Conservation (phyloP, 2,888 invertebrate species). For the Diaphora mendica region DNA sequence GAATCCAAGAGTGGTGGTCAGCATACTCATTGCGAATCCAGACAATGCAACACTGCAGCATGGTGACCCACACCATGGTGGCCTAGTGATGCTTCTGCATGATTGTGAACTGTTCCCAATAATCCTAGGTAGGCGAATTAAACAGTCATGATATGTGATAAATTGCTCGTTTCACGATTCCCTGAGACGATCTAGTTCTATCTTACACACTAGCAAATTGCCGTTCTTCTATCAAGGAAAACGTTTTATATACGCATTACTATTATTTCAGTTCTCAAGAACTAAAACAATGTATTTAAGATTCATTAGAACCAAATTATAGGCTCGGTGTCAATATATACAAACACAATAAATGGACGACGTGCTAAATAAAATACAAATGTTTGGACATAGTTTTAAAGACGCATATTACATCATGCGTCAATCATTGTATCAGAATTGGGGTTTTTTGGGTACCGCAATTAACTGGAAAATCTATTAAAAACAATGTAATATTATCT, state of each 20-base stretch:
- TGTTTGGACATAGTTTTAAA: conserved; percentile 10
- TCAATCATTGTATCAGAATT: not conserved
- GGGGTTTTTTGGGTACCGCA: not conserved
- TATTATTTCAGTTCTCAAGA: not conserved
- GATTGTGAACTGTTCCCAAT: no score
- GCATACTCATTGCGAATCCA: no score
- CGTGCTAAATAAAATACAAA: conserved; percentile 22
- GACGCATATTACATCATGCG: conserved; percentile 9
- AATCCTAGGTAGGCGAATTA: no score
- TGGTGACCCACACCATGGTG: no score
- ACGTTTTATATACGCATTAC: not conserved
- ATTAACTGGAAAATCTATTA: not conserved
- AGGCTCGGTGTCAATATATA: conserved; percentile 21
- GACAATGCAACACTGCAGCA: no score
- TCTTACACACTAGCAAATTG: no score
- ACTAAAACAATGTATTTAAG: not conserved
- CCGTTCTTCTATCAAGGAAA: no score
- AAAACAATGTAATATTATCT: not conserved
- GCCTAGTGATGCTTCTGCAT: no score
- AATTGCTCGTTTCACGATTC: no score
- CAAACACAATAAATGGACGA: conserved; percentile 27
- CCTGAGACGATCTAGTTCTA: not conserved
- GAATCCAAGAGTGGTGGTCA: no score
- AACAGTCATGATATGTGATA: no score
- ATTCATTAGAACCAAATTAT: conserved; percentile 29